A percentile compares a stretch with the other conserved stretches of the same genome.
phyloP scores from a whole-genome alignment of 1,140 invertebrate species.

The Diorhabda elongata region DNA sequence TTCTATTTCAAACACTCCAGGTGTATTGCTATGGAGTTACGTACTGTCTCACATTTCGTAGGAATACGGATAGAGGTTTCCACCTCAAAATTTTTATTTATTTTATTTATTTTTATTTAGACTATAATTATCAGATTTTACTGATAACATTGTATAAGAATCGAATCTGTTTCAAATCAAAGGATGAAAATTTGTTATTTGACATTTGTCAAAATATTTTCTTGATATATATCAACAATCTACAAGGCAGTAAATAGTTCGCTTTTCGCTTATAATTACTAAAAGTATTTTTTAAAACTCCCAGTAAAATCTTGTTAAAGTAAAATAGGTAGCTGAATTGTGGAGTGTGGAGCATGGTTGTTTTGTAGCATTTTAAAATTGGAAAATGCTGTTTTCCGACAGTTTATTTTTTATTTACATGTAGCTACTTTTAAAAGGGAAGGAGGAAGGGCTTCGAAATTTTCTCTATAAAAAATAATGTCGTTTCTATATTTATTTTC shows the following conservation, averaged over 20 bases:
- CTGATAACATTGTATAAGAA: too few relatives aligned
- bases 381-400: slow-evolving; percentile 23
- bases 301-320: slow-evolving; percentile 11
- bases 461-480: slow-evolving; percentile 21
- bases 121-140: too few relatives aligned
- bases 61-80: too few relatives aligned
- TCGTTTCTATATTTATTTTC: slow-evolving; percentile 25
- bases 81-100: too few relatives aligned
- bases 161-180: too few relatives aligned
- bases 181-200: too few relatives aligned
- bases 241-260: slow-evolving; percentile 7
- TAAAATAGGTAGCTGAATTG: slow-evolving; percentile 32
- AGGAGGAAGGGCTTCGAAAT: slow-evolving; percentile 43
- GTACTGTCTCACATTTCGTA: too few relatives aligned
- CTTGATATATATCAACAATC: slow-evolving; percentile 8
- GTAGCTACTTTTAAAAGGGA: slow-evolving; percentile 30
- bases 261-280: slow-evolving; percentile 4
- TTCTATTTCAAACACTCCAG: too few relatives aligned
- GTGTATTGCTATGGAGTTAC: too few relatives aligned
- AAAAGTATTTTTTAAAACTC: not conserved
- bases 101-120: too few relatives aligned
- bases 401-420: not conserved
- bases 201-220: too few relatives aligned
- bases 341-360: slow-evolving; percentile 45
- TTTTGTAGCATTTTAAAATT: slow-evolving; percentile 37